A percentile compares a stretch with the other conserved stretches of the same genome.
These are phyloP conservation scores for Saccostrea echinata DNA, from an alignment of 1,140 invertebrate species.

Conservation along the genomic window DNA sequence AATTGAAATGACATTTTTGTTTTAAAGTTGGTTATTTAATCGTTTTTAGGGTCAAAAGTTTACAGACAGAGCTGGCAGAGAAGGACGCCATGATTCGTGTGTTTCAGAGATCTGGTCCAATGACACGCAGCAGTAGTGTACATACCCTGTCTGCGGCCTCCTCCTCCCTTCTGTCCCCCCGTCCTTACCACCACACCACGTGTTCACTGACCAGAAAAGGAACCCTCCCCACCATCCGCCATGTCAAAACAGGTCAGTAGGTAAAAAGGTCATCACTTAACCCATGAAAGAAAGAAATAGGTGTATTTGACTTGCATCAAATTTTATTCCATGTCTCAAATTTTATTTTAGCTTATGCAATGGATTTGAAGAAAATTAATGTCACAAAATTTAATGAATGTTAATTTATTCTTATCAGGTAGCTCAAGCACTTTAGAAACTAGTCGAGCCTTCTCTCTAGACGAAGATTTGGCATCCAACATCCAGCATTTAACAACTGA, in stretches of 20 bases:
- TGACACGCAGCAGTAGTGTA: constrained; percentile 67
- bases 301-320: neutral
- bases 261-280: neutral
- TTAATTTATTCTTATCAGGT: constrained; percentile 57
- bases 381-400: neutral
- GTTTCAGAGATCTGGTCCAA: constrained; percentile 83
- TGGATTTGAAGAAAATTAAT: neutral
- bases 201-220: constrained; percentile 58
- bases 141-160: constrained; percentile 65
- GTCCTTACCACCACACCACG: constrained; percentile 65
- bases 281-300: neutral
- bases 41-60: constrained; percentile 87
- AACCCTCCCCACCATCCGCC: constrained; percentile 58
- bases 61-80: constrained; percentile 93
- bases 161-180: constrained; percentile 71
- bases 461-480: constrained; percentile 55
- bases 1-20: neutral
- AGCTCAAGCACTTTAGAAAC: constrained; percentile 67
- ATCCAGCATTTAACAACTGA: constrained; percentile 47
- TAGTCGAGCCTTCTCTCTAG: constrained; percentile 61
- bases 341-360: neutral
- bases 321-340: neutral
- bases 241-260: constrained; percentile 69
- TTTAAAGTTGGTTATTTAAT: constrained; percentile 20
- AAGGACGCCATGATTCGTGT: constrained; percentile 94